These are phyloP conservation scores for Epinephelus coioides DNA, from an alignment of 2,797 vertebrate species.

Conservation along the genomic window DNA sequence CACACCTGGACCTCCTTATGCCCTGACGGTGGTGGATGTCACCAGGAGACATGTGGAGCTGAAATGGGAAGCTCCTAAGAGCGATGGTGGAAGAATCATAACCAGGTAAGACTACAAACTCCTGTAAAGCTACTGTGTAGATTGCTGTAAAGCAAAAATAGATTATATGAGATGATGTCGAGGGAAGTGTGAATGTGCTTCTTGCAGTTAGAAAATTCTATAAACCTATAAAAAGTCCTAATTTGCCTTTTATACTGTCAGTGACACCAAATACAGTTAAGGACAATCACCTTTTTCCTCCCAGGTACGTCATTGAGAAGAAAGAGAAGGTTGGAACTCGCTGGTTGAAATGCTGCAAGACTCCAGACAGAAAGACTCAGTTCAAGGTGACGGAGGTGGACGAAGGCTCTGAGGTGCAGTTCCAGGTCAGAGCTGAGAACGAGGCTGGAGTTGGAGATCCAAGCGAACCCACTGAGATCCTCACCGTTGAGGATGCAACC, in stretches of 20 bases:
- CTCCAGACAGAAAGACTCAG: conserved; percentile 92
- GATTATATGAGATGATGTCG: background rate
- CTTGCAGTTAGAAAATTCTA: too few species aligned
- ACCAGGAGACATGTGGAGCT: conserved; percentile 96
- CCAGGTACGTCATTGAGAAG: conserved; percentile 98
- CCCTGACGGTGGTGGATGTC: conserved; percentile 93
- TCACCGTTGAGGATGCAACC: conserved; percentile 94
- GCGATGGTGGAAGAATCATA: conserved; percentile 96
- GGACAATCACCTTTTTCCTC: background rate
- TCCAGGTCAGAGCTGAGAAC: conserved; percentile 98
- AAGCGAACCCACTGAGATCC: conserved; percentile 95
- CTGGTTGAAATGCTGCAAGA: conserved; percentile 98
- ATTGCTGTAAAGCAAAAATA: background rate
- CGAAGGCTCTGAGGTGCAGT: conserved; percentile 97
- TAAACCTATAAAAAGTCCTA: too few species aligned
- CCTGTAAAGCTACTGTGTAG: background rate
- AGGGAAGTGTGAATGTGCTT: background rate
- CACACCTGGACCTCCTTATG: conserved; percentile 97
- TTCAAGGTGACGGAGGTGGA: conserved; percentile 97
- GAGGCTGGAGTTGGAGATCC: conserved; percentile 97
- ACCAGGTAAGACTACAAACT: conserved; percentile 86
- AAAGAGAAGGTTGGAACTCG: conserved; percentile 98
- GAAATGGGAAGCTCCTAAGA: conserved; percentile 99
- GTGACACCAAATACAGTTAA: background rate
- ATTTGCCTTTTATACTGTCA: background rate